Evolutionary conservation across 2,113 vertebrate genomes (phyloP).

Genomic region (Dromaius novaehollandiae): DNA sequence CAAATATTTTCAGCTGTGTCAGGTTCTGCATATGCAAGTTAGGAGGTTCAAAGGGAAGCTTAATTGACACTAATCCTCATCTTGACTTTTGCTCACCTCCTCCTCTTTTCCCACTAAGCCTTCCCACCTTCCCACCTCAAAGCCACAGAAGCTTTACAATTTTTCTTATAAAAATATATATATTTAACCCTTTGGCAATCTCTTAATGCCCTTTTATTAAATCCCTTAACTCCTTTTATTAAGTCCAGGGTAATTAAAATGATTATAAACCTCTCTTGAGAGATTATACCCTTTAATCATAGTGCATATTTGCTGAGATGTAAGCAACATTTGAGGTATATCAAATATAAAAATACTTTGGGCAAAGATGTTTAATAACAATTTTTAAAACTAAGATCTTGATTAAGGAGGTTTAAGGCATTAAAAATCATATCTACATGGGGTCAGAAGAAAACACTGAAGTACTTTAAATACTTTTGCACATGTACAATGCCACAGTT

Average conservation of each 20-base stretch:
- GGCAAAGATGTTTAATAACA: conserved; percentile 31
- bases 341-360: conserved; percentile 42
- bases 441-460: neutral
- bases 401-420: conserved; percentile 28
- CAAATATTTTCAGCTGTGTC: conserved; percentile 62
- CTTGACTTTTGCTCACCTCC: conserved; percentile 70
- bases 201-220: conserved; percentile 72
- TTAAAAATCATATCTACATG: conserved; percentile 16
- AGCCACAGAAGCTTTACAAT: conserved; percentile 54
- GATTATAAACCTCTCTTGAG: conserved; percentile 57
- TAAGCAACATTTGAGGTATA: conserved; percentile 27
- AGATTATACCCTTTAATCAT: conserved; percentile 64
- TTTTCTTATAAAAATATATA: conserved; percentile 67
- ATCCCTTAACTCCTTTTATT: conserved; percentile 64
- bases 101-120: conserved; percentile 65
- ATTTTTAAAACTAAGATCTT: conserved; percentile 25
- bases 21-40: conserved; percentile 63
- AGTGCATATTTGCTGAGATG: conserved; percentile 49
- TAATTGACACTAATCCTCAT: conserved; percentile 72
- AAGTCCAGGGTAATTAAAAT: conserved; percentile 67
- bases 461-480: conserved; percentile 1
- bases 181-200: conserved; percentile 69
- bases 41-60: conserved; percentile 63
- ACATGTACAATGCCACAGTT: conserved; percentile 4
- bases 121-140: conserved; percentile 66